phyloP scores from a whole-genome alignment of 2,113 vertebrate genomes.

The Prinia subflava region DNA sequence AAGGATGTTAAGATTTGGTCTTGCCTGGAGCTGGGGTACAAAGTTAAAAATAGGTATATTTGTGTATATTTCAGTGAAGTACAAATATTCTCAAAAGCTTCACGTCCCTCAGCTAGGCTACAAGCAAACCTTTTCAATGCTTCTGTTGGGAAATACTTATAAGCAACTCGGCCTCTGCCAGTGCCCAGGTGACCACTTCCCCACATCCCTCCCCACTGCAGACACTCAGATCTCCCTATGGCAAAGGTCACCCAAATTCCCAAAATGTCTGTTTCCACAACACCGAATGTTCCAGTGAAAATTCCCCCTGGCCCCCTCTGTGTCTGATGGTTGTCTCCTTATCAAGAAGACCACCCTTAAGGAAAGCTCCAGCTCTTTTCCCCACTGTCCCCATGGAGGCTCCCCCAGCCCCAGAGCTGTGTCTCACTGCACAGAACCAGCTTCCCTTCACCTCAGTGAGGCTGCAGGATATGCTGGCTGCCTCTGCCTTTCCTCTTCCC shows the following conservation, averaged over 20 bases:
- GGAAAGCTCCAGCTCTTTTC: neutral
- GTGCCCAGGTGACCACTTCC: neutral
- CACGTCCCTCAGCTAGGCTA: neutral
- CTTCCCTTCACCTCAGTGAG: neutral
- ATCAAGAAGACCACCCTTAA: neutral
- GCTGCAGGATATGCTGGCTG: neutral
- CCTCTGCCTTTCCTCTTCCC: neutral
- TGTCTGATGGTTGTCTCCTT: neutral
- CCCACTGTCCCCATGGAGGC: rapidly evolving
- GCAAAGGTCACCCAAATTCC: neutral
- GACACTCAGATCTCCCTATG: neutral
- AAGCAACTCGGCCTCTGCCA: neutral
- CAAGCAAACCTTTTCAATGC: neutral
- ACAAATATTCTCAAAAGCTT: neutral
- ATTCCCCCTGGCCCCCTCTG: neutral
- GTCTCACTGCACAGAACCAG: rapidly evolving
- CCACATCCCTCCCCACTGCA: neutral
- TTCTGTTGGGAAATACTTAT: neutral
- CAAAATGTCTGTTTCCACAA: neutral
- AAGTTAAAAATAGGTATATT: neutral
- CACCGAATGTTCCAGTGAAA: neutral
- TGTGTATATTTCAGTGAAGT: neutral
- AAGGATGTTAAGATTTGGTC: neutral
- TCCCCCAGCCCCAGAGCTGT: neutral
- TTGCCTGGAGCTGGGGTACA: neutral